These are phyloP conservation scores for Motacilla alba DNA, from an alignment of 2,113 vertebrate species.

Conservation along the genomic window DNA sequence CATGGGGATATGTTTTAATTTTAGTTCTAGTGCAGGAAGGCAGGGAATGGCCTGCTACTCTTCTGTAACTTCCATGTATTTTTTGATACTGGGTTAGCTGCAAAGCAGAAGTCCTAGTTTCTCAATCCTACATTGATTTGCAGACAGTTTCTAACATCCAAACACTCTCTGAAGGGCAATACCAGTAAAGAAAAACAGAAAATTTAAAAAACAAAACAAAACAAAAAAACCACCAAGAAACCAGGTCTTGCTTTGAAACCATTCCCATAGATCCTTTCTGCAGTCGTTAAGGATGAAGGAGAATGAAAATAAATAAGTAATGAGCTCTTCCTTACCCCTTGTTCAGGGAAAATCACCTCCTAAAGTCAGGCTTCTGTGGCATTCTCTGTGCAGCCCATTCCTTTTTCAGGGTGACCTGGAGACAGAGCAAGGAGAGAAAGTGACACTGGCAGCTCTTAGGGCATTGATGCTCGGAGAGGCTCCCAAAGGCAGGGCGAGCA, in stretches of 20 bases:
- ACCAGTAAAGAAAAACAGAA: background rate
- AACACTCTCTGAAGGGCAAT: background rate
- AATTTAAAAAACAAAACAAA: background rate
- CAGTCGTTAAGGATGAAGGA: background rate
- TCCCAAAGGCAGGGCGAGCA: background rate
- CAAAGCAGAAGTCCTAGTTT: background rate
- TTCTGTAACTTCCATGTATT: fast-evolving
- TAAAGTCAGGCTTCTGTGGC: background rate
- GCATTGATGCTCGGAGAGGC: background rate
- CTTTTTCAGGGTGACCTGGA: background rate
- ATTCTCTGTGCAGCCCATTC: background rate
- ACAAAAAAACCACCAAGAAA: background rate
- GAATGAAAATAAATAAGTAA: background rate
- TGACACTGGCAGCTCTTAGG: background rate
- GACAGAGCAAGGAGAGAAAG: background rate
- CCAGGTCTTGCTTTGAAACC: background rate
- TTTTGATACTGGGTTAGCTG: background rate
- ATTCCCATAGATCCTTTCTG: background rate
- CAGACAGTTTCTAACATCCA: background rate
- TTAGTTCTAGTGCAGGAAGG: background rate
- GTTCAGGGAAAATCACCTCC: background rate
- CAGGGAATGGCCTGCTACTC: background rate
- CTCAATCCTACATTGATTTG: background rate
- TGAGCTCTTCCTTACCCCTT: background rate
- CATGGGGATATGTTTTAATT: background rate